phyloP scores from a whole-genome alignment of 2,113 vertebrate genomes.

The Rissa tridactyla region DNA sequence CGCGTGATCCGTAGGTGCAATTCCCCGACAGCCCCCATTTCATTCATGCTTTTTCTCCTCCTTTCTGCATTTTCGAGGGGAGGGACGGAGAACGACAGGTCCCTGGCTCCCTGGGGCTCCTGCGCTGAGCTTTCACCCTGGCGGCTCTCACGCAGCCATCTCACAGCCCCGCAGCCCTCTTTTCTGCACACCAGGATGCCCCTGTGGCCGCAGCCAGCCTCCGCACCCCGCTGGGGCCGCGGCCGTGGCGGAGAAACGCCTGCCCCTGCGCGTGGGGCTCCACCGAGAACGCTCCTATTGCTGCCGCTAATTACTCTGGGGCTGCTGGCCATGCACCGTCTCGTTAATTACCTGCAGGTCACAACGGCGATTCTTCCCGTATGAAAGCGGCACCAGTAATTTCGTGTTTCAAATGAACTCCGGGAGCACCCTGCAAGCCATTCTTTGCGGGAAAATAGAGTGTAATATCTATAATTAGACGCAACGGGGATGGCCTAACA shows the following conservation, averaged over 20 bases:
- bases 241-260: fast-evolving
- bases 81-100: not conserved
- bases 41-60: not conserved
- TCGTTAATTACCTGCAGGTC: constrained; percentile 10
- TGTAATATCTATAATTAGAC: not conserved
- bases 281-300: not conserved
- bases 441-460: not conserved
- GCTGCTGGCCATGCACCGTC: not conserved
- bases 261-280: not conserved
- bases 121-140: fast-evolving
- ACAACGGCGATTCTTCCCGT: not conserved
- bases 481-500: not conserved
- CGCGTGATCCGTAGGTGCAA: fast-evolving
- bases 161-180: not conserved
- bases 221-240: not conserved
- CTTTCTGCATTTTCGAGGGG: not conserved
- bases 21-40: not conserved
- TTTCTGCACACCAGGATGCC: fast-evolving
- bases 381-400: not conserved
- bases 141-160: not conserved
- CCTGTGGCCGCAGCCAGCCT: not conserved
- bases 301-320: not conserved
- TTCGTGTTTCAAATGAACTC: not conserved
- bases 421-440: not conserved
- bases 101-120: not conserved